These are phyloP conservation scores for Polydrusus cervinus DNA, from an alignment of 2,888 invertebrate species.

Conservation along the genomic window DNA sequence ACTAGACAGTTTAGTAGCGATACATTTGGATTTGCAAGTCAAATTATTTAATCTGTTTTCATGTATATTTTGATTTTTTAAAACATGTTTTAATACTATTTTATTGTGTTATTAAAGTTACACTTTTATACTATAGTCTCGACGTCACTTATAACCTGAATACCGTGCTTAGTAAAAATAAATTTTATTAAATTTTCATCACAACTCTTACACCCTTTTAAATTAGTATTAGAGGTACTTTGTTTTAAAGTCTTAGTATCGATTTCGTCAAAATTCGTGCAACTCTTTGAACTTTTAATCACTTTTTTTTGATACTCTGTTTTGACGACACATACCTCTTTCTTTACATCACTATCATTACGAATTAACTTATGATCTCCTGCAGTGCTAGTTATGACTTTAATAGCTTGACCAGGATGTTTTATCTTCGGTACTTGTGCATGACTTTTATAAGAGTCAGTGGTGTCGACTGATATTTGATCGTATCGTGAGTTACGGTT, in stretches of 20 bases:
- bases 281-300: conserved; percentile 69
- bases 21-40: no score
- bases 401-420: conserved; percentile 84
- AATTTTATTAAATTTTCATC: conserved; percentile 77
- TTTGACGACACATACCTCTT: conserved; percentile 64
- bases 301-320: conserved; percentile 40
- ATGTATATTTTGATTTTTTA: no score
- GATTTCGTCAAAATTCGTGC: conserved; percentile 64
- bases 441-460: conserved; percentile 63
- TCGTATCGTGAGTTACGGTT: conserved; percentile 58
- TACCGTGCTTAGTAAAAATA: conserved; percentile 85
- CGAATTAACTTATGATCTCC: conserved; percentile 69
- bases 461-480: conserved; percentile 62
- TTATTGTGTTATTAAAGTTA: no score
- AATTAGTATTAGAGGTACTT: conserved; percentile 65
- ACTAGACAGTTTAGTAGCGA: no score
- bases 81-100: no score
- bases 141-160: conserved; percentile 85
- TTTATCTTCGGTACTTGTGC: conserved; percentile 64
- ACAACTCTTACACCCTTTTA: conserved; percentile 71
- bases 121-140: conserved; percentile 79
- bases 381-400: conserved; percentile 76
- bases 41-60: no score
- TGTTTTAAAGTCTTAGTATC: conserved; percentile 52
- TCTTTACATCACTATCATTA: conserved; percentile 54